These are phyloP conservation scores for Leguminivora glycinivorella DNA, from an alignment of 1,140 invertebrate genomes.

Conservation along the genomic window DNA sequence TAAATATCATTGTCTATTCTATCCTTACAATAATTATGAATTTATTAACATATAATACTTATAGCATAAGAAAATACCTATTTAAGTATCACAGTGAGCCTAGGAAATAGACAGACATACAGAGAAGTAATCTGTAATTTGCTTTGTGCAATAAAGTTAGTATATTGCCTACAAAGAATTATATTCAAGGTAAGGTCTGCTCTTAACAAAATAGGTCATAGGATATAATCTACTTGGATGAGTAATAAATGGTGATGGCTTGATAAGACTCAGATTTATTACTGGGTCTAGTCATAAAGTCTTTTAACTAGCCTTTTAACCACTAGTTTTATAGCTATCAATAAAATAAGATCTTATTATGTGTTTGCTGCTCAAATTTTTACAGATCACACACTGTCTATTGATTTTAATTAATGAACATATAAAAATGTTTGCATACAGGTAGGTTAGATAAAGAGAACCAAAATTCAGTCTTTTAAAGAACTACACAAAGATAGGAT, in stretches of 20 bases:
- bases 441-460: not conserved
- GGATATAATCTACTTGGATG: not conserved
- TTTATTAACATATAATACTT: no score
- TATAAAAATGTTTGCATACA: not conserved
- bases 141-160: not conserved
- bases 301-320: not conserved
- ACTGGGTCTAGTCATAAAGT: not conserved
- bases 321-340: slow-evolving; percentile 1
- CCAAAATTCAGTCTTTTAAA: no score
- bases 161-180: not conserved
- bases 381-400: not conserved
- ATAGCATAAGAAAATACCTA: no score
- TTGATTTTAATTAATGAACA: not conserved
- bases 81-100: no score
- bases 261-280: not conserved
- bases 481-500: no score
- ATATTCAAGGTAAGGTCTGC: not conserved
- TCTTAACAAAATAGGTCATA: not conserved
- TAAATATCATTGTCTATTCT: not conserved
- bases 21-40: no score
- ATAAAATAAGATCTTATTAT: slow-evolving; percentile 1
- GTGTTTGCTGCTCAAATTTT: not conserved
- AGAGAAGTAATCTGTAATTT: not conserved
- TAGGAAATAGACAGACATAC: no score
- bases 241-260: slow-evolving; percentile 5